Percentiles rank a stretch among this genome's conserved stretches.
Conservation (phyloP, 2,113 vertebrate genomes). For the Elachura formosa region DNA sequence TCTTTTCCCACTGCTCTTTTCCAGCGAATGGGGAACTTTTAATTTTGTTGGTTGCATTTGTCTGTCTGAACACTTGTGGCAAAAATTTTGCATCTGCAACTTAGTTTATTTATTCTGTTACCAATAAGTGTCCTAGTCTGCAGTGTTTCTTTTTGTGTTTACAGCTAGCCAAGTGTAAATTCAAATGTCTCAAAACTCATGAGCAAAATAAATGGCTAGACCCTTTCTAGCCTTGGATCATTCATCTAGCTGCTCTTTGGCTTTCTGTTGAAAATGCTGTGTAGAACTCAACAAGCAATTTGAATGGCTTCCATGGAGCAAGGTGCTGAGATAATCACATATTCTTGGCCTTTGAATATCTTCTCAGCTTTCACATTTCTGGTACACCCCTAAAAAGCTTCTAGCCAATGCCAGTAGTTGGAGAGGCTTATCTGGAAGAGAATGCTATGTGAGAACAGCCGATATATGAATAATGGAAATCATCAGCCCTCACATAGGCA, state of each 20-base stretch:
- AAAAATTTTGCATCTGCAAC: not conserved
- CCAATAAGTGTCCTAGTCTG: not conserved
- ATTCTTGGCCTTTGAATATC: not conserved
- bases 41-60: not conserved
- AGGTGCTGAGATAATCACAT: not conserved
- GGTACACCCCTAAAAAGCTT: not conserved
- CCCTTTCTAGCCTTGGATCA: not conserved
- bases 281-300: not conserved
- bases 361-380: not conserved
- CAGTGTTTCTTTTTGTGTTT: not conserved
- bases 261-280: not conserved
- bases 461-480: rapidly evolving
- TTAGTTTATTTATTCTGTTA: not conserved
- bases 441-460: not conserved
- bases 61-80: not conserved
- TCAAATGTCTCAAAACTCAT: not conserved
- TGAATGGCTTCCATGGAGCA: not conserved
- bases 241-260: not conserved
- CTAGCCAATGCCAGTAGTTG: not conserved
- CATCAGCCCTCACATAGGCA: not conserved
- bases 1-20: not conserved
- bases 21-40: not conserved
- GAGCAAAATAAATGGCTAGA: not conserved
- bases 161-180: not conserved
- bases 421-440: not conserved